Percentiles rank a stretch among this genome's conserved stretches.
These are phyloP conservation scores for Peromyscus attwateri DNA, from an alignment of 2,797 vertebrate species.

Conservation along the genomic window DNA sequence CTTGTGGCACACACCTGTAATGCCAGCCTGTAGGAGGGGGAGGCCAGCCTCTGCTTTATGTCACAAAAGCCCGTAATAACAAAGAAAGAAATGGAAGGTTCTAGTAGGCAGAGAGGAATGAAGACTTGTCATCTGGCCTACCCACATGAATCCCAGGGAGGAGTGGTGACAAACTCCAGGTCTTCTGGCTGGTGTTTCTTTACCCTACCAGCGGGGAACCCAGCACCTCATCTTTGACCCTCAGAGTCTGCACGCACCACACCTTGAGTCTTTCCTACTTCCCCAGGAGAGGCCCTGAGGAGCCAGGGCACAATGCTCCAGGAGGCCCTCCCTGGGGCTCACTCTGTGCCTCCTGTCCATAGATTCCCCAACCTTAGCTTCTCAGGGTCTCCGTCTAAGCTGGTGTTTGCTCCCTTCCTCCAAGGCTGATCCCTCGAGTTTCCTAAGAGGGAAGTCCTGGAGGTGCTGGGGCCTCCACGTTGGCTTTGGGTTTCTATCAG, in stretches of 20 bases:
- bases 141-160: accelerated
- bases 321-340: background rate
- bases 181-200: background rate
- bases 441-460: background rate
- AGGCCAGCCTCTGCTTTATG: background rate
- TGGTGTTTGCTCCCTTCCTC: background rate
- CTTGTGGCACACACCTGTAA: background rate
- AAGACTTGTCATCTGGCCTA: background rate
- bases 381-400: background rate
- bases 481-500: background rate
- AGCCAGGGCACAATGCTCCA: background rate
- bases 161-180: background rate
- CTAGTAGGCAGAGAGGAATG: background rate
- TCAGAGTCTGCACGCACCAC: background rate
- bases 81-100: background rate
- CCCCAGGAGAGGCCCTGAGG: background rate
- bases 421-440: background rate
- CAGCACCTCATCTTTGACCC: too few relatives aligned
- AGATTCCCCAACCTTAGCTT: background rate
- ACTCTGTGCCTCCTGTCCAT: background rate
- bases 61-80: background rate
- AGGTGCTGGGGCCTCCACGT: background rate
- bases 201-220: background rate
- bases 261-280: background rate
- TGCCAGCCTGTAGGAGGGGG: background rate